Evolutionary conservation across 2,888 invertebrate genomes (phyloP), one percentile per base, ranked within the genome.

Genomic region (Notodonta dromedarius): DNA sequence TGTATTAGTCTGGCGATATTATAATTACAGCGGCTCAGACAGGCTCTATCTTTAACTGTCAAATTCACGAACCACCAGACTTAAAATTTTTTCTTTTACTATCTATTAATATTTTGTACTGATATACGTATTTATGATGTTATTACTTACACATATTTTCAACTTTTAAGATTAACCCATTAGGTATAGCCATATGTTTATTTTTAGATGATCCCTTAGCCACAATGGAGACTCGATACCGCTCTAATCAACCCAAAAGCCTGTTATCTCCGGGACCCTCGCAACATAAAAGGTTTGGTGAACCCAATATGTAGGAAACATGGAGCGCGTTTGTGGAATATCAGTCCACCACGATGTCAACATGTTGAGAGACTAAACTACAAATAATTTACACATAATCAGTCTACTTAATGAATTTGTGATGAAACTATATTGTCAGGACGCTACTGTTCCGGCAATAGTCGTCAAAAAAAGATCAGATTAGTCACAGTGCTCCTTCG

Each of bases 271-370:
- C 14, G 6, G 32, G 32, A 52, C 48, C 46, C 52, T 58, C 39
- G 39, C 57, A 61, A 57, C 46, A 68, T 54, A 68, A 64, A 71
- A 42, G 58, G 51, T 52, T 62, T 55, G 62, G 14, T 56, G 57
- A 58, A 39, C 54, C 51, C 11, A 57, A 59, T 64, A 56, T 57
- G 55, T 50, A 8, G 14, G 2, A 50, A 16, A 50, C 9, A 35
- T 35, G 35, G 7, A 6, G 16, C 11, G 16, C 7, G 14, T 50
- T 2, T 50, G 56, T 59, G 60, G 64, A 70, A 62, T 58, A 64
- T 60, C 56, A 52, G 24, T 14, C 42, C 1, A 46, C 46, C 13
- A n/a, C 13, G 5, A 13, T 13, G 13, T 13, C 13, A 42, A 42
- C 9, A 4, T 46, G 13, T 46, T 46, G 44, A n/a, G 13, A 46